Evolutionary conservation across 2,113 vertebrate genomes (phyloP).

Genomic region (Tretioscincus oriximinensis): DNA sequence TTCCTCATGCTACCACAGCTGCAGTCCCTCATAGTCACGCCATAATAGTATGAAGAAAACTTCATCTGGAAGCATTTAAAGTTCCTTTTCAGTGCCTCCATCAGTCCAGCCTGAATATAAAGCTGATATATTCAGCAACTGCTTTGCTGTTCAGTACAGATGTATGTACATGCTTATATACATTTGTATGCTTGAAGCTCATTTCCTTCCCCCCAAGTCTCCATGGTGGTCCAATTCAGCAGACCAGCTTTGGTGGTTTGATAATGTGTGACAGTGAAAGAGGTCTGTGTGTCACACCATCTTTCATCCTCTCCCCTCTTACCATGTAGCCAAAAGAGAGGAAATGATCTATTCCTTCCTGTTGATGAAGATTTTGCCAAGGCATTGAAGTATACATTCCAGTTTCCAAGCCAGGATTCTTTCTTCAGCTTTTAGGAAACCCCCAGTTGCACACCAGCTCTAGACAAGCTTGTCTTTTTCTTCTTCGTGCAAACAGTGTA

Average conservation of each 20-base stretch:
- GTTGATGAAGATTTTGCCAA: background rate
- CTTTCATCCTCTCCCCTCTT: background rate
- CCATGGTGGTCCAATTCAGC: background rate
- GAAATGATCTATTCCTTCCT: background rate
- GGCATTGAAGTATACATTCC: background rate
- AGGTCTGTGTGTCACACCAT: background rate
- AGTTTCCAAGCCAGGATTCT: background rate
- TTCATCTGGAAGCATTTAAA: too few species aligned
- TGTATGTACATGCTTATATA: background rate
- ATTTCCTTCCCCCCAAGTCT: background rate
- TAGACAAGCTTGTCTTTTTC: background rate
- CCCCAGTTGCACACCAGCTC: background rate
- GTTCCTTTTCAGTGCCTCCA: too few species aligned
- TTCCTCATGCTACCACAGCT: too few species aligned
- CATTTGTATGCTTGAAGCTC: background rate
- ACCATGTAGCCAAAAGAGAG: background rate
- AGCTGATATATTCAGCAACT: background rate
- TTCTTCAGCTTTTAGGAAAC: background rate
- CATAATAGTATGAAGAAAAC: too few species aligned
- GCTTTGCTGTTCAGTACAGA: background rate
- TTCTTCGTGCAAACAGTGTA: background rate
- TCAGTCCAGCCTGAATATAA: too few species aligned
- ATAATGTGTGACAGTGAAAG: background rate
- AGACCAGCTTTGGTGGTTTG: background rate
- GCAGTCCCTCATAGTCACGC: too few species aligned